A percentile compares a stretch with the other conserved stretches of the same genome.
phyloP scores from a whole-genome alignment of 2,113 vertebrate species.

The Hepsetus odoe region DNA sequence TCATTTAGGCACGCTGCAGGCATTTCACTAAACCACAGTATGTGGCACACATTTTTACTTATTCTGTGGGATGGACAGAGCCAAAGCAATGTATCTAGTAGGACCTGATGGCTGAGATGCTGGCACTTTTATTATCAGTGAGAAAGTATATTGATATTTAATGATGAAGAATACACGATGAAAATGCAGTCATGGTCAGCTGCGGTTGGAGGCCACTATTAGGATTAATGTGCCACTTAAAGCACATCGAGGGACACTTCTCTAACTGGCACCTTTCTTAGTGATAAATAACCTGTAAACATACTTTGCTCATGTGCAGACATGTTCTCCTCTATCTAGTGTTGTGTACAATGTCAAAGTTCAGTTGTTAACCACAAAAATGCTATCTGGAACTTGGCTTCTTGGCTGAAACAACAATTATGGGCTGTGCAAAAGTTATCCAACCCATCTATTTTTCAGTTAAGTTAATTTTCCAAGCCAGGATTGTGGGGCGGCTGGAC shows the following conservation, averaged over 20 bases:
- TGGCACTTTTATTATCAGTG: slow-evolving; percentile 38
- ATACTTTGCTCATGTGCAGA: background rate
- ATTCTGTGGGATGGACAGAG: background rate
- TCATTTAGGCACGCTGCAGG: background rate
- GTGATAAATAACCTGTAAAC: background rate
- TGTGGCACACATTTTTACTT: background rate
- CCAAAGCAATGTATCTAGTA: slow-evolving; percentile 11
- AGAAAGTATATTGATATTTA: slow-evolving; percentile 26
- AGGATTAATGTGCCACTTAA: background rate
- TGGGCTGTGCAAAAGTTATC: too few relatives aligned
- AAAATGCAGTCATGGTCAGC: slow-evolving; percentile 29
- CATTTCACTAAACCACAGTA: background rate
- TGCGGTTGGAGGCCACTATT: background rate
- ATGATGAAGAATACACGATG: slow-evolving; percentile 31
- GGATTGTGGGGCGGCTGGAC: too few relatives aligned
- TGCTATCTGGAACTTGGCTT: too few relatives aligned
- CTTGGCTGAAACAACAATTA: too few relatives aligned
- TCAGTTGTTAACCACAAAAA: too few relatives aligned
- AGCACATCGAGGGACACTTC: background rate
- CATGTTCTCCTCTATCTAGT: background rate
- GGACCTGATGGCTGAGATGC: slow-evolving; percentile 20
- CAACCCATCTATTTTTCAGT: too few relatives aligned
- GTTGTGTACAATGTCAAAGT: too few relatives aligned
- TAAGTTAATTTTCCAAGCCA: too few relatives aligned
- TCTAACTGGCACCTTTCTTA: background rate